These are phyloP conservation scores for Porites lobata DNA, from an alignment of 92 coral and sea anemone genomes.

Conservation along the genomic window DNA sequence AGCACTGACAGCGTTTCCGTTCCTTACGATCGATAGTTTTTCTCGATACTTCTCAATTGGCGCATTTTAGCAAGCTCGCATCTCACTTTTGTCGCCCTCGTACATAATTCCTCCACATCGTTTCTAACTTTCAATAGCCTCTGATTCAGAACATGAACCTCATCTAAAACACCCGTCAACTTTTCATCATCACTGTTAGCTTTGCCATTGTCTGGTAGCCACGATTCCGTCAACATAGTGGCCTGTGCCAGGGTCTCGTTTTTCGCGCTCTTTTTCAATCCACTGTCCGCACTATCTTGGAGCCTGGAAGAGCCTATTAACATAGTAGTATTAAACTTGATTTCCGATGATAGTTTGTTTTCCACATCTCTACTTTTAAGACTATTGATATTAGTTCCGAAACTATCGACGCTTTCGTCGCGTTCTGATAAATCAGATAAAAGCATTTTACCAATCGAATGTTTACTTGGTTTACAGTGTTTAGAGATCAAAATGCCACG, in stretches of 20 bases:
- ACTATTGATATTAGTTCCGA: background rate
- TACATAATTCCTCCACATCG: conserved; percentile 6
- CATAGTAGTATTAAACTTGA: too few species aligned
- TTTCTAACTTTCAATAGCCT: background rate
- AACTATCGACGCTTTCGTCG: background rate
- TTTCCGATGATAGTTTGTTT: too few species aligned
- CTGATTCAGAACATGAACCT: background rate
- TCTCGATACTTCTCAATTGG: conserved; percentile 12
- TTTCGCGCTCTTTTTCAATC: too few species aligned
- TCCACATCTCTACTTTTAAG: background rate
- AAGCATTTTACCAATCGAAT: background rate
- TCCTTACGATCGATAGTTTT: background rate
- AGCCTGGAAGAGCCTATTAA: too few species aligned
- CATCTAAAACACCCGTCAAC: conserved; percentile 2
- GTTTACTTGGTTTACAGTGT: background rate
- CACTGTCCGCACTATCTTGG: too few species aligned
- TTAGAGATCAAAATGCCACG: background rate
- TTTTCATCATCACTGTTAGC: background rate
- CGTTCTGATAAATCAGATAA: background rate
- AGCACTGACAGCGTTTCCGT: too few species aligned
- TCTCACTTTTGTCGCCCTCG: background rate
- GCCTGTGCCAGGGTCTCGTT: too few species aligned
- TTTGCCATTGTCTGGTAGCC: background rate
- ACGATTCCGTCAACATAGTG: background rate
- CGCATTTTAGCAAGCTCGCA: conserved; percentile 2